phyloP scores from a whole-genome alignment of 2,888 invertebrate species.

The Monochamus alternatus region DNA sequence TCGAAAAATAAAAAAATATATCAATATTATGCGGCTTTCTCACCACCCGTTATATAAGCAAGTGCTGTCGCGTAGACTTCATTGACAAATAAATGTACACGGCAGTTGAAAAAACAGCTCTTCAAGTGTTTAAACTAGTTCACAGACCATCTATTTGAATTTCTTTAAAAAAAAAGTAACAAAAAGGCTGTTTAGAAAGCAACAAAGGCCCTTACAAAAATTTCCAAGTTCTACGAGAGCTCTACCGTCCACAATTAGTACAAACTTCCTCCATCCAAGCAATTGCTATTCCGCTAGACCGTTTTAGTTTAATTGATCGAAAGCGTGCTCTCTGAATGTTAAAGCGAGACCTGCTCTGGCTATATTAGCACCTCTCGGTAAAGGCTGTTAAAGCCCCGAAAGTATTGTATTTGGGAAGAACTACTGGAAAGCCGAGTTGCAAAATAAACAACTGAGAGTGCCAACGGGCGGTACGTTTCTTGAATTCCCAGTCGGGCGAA shows the following conservation, averaged over 20 bases:
- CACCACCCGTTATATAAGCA: too few species aligned
- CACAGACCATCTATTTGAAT: not conserved
- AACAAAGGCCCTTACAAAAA: not conserved
- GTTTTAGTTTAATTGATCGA: slow-evolving; percentile 24
- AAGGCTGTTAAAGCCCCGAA: not conserved
- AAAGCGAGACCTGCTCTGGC: not conserved
- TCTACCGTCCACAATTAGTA: slow-evolving; percentile 13
- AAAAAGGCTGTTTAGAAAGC: not conserved
- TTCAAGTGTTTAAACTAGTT: too few species aligned
- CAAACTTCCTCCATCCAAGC: slow-evolving; percentile 12
- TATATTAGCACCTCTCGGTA: not conserved
- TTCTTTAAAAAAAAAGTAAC: not conserved
- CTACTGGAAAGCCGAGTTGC: not conserved
- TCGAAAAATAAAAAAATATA: too few species aligned
- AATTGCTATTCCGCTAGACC: slow-evolving; percentile 2
- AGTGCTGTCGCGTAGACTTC: too few species aligned
- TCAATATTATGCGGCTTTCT: too few species aligned
- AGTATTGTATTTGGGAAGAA: slow-evolving; percentile 1
- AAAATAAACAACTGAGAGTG: not conserved
- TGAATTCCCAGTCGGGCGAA: not conserved
- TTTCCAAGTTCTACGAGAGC: not conserved
- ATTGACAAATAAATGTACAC: too few species aligned
- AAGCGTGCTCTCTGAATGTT: slow-evolving; percentile 4
- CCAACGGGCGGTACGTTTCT: not conserved
- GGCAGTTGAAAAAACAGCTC: too few species aligned